Base-by-base conservation (phyloP, 2,113 vertebrate genomes). In the Gasterosteus aculeatus region DNA sequence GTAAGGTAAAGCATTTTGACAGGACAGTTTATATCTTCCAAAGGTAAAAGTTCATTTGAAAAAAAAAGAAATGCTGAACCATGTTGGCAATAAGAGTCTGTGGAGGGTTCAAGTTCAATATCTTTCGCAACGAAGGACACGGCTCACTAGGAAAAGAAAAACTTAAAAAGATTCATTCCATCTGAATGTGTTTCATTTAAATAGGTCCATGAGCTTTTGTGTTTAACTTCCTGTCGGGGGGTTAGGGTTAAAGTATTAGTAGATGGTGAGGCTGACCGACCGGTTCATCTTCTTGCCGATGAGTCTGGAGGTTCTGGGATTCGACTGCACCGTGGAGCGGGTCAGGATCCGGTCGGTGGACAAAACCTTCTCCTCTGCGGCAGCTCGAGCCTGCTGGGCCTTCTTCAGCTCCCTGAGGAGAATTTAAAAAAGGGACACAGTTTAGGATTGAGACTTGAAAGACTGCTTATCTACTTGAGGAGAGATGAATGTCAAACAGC, bases 211-310 rank as follows among this genome's bases (percentile, higher is more conserved):
- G 51, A 81, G 75, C 69, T 77, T 66, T 31, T 2, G 16, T 18
- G 66, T 22, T 59, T 44, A n/a, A 26, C 31, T 29, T 79, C 76
- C 61, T 59, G 57, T 67, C n/a, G 29, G 59, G 22, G 22, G 22
- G 22, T 26, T 26, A 26, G 22, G 38, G 10, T 69, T 22, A 0
- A 6, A 51, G 86, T 69, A 79, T 96, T 90, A 99, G 91, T 98
- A 99, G 88, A 99, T 98, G 61, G 97, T 98, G 66, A 99, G 96
- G 88, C 98, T 98, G 89, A 98, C 93, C 4, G 97, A 98, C 18
- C 97, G 96, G 84, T 96, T 98, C 95, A 98, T 98, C 87, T 99
- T 99, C 94, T 99, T 99, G 44, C 97, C 98, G 51, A 98, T 96
- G 83, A 99, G 95, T 35, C 97, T 95, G 38, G 95, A 94, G 35